Conservation (phyloP, 1,140 invertebrate genomes). For the Pomacea maculata region DNA sequence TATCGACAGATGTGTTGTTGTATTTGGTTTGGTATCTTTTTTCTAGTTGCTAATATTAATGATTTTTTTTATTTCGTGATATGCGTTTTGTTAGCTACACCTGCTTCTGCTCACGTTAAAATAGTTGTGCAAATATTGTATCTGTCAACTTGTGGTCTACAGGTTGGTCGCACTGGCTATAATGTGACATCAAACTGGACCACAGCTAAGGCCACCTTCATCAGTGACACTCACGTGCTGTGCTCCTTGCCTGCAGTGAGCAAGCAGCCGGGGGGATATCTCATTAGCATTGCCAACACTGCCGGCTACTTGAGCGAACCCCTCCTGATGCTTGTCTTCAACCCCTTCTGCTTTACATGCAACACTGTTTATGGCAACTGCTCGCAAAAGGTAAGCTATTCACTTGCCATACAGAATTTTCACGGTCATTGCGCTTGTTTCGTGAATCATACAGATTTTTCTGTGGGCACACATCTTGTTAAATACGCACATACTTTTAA, state of each 20-base stretch:
- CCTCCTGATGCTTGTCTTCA: slow-evolving; percentile 39
- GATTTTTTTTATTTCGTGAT: background rate
- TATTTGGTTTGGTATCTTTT: background rate
- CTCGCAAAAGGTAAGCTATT: slow-evolving; percentile 37
- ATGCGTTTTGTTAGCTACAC: background rate
- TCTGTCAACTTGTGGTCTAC: background rate
- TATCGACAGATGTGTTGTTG: background rate
- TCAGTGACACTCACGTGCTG: slow-evolving; percentile 37
- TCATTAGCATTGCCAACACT: slow-evolving; percentile 35
- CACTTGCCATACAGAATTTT: too few species aligned
- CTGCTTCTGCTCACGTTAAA: too few species aligned
- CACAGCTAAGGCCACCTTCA: slow-evolving; percentile 19
- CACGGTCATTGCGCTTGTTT: too few species aligned
- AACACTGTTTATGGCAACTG: slow-evolving; percentile 28
- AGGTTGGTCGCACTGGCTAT: slow-evolving; percentile 35
- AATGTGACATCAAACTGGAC: background rate
- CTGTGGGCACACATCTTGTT: too few species aligned
- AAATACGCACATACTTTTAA: too few species aligned
- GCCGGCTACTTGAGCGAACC: slow-evolving; percentile 15
- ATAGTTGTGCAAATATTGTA: too few species aligned
- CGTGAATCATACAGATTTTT: too few species aligned
- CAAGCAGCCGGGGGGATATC: slow-evolving; percentile 26
- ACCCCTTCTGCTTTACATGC: slow-evolving; percentile 47
- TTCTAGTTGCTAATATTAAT: background rate
- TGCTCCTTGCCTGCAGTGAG: slow-evolving; percentile 25